These are phyloP conservation scores for Orchestia grillus DNA, from an alignment of 1,140 invertebrate genomes.

Conservation along the genomic window DNA sequence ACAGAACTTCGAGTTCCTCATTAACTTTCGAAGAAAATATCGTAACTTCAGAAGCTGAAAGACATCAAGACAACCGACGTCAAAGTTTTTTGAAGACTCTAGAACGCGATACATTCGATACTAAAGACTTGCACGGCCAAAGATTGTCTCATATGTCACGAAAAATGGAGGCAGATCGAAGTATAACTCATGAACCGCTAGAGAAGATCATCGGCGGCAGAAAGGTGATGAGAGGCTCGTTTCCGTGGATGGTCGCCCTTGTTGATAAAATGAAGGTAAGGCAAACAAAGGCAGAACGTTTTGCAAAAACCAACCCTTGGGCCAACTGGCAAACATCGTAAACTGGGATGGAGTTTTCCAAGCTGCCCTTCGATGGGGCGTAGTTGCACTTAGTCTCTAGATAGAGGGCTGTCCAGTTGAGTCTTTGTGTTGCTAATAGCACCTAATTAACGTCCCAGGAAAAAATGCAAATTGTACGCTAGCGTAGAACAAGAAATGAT, in stretches of 20 bases:
- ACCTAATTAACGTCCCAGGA: background rate
- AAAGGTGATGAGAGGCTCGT: background rate
- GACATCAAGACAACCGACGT: background rate
- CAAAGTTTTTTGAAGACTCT: background rate
- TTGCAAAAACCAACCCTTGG: background rate
- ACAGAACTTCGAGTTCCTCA: background rate
- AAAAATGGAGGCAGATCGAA: background rate
- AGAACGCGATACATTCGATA: background rate
- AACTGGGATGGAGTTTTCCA: conserved; percentile 9
- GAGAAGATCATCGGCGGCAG: conserved; percentile 26
- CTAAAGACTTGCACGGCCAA: background rate
- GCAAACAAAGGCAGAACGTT: background rate
- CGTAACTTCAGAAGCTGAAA: background rate
- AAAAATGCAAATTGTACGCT: too few relatives aligned
- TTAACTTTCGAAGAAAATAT: background rate
- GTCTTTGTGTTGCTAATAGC: background rate
- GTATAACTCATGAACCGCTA: background rate
- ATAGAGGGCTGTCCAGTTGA: background rate
- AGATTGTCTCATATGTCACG: background rate
- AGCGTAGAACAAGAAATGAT: too few relatives aligned
- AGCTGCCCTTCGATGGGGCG: background rate
- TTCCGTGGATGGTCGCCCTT: conserved; percentile 36
- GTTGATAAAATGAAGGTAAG: conserved; percentile 41
- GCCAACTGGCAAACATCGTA: conserved; percentile 13
- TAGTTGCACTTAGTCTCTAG: background rate